Evolutionary conservation across 2,888 invertebrate species (phyloP).

Genomic region (Tuta absoluta): DNA sequence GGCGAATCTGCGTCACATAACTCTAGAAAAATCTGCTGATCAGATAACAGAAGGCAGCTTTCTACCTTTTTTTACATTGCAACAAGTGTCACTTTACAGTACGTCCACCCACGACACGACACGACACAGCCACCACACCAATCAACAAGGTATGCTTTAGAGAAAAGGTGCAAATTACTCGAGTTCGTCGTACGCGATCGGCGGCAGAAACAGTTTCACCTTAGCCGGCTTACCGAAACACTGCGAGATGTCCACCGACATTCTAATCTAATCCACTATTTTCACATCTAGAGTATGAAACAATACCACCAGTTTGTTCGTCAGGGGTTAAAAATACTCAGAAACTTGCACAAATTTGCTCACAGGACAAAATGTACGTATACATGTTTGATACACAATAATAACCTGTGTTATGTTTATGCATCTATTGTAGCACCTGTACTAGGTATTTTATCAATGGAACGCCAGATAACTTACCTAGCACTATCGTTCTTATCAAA

Average conservation of each 20-base stretch:
- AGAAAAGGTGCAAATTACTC: conserved; percentile 53
- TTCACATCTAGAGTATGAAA: not conserved
- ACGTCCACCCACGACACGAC: not conserved
- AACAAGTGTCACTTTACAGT: too few relatives aligned
- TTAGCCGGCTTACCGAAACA: conserved; percentile 56
- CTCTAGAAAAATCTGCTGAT: too few relatives aligned
- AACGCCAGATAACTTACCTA: conserved; percentile 20
- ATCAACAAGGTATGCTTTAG: not conserved
- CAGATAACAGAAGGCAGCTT: too few relatives aligned
- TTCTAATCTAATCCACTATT: too few relatives aligned
- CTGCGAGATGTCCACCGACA: conserved; percentile 62
- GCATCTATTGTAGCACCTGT: not conserved
- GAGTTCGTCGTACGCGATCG: conserved; percentile 47
- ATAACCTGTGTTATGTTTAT: not conserved
- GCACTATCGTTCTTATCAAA: conserved; percentile 25
- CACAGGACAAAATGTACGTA: too few relatives aligned
- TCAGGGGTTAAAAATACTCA: too few relatives aligned
- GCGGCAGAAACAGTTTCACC: conserved; percentile 57
- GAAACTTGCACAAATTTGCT: too few relatives aligned
- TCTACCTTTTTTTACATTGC: too few relatives aligned
- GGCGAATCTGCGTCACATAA: too few relatives aligned
- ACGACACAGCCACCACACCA: not conserved
- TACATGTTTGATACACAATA: not conserved
- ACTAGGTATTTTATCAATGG: conserved; percentile 10
- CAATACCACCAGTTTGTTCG: too few relatives aligned